phyloP scores from a whole-genome alignment of 2,888 invertebrate genomes.

The Eumacrocentrus americanus region DNA sequence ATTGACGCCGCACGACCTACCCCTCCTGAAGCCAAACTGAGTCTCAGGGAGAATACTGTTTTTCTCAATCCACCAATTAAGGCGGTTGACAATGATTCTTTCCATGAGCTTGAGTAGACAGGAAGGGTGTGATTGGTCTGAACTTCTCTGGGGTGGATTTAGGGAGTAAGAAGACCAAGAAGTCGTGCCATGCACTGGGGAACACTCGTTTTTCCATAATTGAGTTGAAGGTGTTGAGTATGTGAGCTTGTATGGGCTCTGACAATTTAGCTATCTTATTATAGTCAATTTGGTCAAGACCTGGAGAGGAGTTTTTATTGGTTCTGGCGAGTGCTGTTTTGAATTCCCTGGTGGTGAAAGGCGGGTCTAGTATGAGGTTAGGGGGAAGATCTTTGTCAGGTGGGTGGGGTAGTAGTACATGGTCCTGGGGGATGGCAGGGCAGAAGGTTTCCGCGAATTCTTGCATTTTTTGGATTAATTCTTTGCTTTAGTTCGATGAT shows the following conservation, averaged over 20 bases:
- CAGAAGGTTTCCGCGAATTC: neutral
- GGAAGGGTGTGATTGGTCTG: slow-evolving; percentile 8
- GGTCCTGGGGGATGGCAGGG: neutral
- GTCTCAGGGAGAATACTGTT: neutral
- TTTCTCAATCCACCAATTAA: slow-evolving; percentile 17
- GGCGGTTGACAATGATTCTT: slow-evolving; percentile 8
- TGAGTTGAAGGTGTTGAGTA: neutral
- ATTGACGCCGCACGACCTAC: slow-evolving; percentile 17
- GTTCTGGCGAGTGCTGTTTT: neutral
- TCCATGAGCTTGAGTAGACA: slow-evolving; percentile 24
- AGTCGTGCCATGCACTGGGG: neutral
- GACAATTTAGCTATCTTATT: neutral
- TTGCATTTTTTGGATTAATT: neutral
- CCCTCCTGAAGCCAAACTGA: slow-evolving; percentile 22
- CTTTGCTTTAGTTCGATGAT: neutral
- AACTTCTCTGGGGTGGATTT: slow-evolving; percentile 1
- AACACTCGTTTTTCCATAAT: neutral
- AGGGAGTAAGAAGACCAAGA: neutral
- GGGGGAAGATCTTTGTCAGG: no score
- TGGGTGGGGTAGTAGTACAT: neutral
- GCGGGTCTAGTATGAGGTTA: no score
- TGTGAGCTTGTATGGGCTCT: no score
- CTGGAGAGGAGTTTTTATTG: neutral
- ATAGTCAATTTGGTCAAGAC: slow-evolving; percentile 3
- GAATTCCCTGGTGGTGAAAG: neutral